phyloP scores from a whole-genome alignment of 2,888 invertebrate genomes.

The Euplagia quadripunctaria region DNA sequence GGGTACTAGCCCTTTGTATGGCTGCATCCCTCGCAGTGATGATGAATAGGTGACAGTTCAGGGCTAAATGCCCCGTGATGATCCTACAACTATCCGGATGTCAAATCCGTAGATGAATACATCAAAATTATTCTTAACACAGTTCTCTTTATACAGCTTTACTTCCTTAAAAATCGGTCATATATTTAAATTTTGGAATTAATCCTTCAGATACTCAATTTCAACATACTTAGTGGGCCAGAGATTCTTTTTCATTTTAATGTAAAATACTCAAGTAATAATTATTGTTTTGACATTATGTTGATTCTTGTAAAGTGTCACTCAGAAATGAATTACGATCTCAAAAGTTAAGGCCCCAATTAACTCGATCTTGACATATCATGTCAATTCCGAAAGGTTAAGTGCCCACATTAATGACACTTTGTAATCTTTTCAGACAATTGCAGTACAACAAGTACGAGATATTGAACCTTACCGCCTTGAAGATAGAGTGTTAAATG shows the following conservation, averaged over 20 bases:
- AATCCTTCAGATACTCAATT: not conserved
- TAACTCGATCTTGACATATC: constrained; percentile 52
- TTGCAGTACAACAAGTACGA: constrained; percentile 17
- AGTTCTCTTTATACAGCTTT: too few species aligned
- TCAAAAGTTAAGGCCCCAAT: constrained; percentile 50
- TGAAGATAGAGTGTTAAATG: constrained; percentile 40
- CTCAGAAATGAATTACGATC: constrained; percentile 11
- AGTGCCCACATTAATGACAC: constrained; percentile 38
- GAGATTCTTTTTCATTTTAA: too few species aligned
- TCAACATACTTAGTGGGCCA: not conserved
- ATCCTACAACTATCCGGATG: too few species aligned
- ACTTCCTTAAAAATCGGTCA: too few species aligned
- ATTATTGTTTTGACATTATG: constrained; percentile 1
- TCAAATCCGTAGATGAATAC: too few species aligned
- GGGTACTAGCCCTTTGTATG: too few species aligned
- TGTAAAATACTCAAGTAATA: not conserved
- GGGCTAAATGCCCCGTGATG: too few species aligned
- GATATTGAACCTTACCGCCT: constrained; percentile 26
- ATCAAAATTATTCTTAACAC: too few species aligned
- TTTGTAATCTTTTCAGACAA: constrained; percentile 48
- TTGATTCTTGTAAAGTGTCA: constrained; percentile 13
- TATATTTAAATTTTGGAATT: too few species aligned
- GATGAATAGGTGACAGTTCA: too few species aligned
- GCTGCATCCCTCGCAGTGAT: too few species aligned
- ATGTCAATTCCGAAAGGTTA: constrained; percentile 39